Base-by-base conservation (phyloP, 2,113 vertebrate genomes). In the Tachysurus vachellii region DNA sequence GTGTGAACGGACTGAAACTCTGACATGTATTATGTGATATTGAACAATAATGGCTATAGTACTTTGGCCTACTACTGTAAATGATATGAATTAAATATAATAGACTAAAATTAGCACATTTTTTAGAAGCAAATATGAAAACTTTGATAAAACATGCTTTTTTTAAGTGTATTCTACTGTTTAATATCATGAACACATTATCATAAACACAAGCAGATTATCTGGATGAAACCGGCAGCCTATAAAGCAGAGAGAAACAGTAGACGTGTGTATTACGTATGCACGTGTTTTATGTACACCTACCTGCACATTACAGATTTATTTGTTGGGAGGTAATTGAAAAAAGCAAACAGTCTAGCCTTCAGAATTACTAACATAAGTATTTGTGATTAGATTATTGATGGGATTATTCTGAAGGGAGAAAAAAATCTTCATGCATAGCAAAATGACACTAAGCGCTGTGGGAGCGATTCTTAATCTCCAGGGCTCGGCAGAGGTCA, bases 311-410 rank as follows among this genome's bases (percentile, higher is more conserved):
- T 64, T 64, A 54, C 19, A 53, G 16, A 71, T 2, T 68, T 16
- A 64, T 57, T 47, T 23, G 21, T 47, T 85, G 62, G 54, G 31
- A 16, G n/a, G 47, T 54, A 77, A 70, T 80, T 77, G 82, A 82
- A 71, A 71, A 76, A 88, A 66, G 88, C 85, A 89, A 84, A 86
- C 47, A 79, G 17, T 26, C 4, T 42, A 91, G 91, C 28, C 88
- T 93, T 92, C 75, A 70, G 26, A 75, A 57, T 83, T 61, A 84
- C 42, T 88, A 86, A 88, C 91, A 86, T 90, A 91, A 92, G 91
- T 92, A 93, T 93, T 91, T 90, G 90, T 91, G 92, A 93, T 94
- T 89, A 91, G 83, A 93, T 93, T 92, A 93, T 92, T 91, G 91
- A 93, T 93, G 91, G 91, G 89, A 76, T 89, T 88, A 92, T 91